Percentiles rank a stretch among this genome's conserved stretches.
phyloP scores from a whole-genome alignment of 1,140 invertebrate species.

The Achroia grisella region DNA sequence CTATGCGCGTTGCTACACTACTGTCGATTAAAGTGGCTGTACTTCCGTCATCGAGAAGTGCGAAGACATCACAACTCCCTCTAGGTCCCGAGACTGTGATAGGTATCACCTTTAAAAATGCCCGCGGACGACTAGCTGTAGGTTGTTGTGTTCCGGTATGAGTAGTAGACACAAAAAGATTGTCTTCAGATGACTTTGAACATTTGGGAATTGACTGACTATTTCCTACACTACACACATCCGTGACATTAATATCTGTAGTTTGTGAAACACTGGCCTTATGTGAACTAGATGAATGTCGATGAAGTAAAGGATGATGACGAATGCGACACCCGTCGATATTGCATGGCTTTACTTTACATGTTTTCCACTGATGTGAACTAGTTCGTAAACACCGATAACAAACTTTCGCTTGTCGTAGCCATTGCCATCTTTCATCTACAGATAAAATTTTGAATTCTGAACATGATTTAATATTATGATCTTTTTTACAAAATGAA shows the following conservation, averaged over 20 bases:
- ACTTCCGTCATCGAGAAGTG: slow-evolving; percentile 7
- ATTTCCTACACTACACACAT: too few species aligned
- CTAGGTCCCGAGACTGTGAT: slow-evolving; percentile 1
- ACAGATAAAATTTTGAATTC: not conserved
- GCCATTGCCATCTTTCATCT: slow-evolving; percentile 5
- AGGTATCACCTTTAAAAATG: slow-evolving; percentile 1
- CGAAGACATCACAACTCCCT: not conserved
- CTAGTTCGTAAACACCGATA: slow-evolving; percentile 1
- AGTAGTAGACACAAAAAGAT: not conserved
- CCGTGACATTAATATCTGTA: too few species aligned
- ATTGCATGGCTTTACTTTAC: not conserved
- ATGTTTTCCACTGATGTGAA: slow-evolving; percentile 3
- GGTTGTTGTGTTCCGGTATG: not conserved
- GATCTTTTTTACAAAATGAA: slow-evolving; percentile 3
- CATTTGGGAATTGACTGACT: too few species aligned
- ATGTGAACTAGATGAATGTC: not conserved
- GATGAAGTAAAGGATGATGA: slow-evolving; percentile 11
- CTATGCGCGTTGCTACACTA: not conserved
- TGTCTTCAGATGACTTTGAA: too few species aligned
- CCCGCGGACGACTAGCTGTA: not conserved
- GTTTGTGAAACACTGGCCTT: not conserved
- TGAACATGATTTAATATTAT: not conserved
- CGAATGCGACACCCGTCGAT: not conserved
- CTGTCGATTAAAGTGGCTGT: slow-evolving; percentile 1
- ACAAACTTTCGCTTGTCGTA: slow-evolving; percentile 5